These are phyloP conservation scores for Sorex araneus DNA, from an alignment of 2,113 vertebrate species.

Conservation along the genomic window DNA sequence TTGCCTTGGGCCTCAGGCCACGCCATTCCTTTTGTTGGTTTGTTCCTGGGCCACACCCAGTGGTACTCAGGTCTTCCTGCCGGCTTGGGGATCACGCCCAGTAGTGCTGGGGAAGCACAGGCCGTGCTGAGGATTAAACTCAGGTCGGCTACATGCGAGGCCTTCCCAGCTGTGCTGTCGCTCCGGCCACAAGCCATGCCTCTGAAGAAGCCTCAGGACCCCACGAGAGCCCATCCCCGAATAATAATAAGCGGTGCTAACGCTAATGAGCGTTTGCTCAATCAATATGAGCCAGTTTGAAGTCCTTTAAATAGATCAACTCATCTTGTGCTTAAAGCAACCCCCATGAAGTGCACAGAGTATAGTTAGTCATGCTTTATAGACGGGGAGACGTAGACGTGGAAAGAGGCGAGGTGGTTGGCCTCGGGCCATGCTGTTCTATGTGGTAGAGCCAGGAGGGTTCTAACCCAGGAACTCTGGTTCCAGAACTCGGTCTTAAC, in stretches of 20 bases:
- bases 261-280: not conserved
- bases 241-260: not conserved
- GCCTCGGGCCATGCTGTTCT: not conserved
- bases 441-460: not conserved
- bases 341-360: not conserved
- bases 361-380: conserved; percentile 8
- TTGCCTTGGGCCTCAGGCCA: not conserved
- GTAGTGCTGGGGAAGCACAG: too few relatives aligned
- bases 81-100: too few relatives aligned
- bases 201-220: not conserved
- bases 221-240: not conserved
- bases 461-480: not conserved
- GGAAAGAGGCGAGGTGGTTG: conserved; percentile 34
- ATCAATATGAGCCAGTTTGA: not conserved
- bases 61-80: too few relatives aligned
- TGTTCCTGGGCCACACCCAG: not conserved
- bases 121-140: too few relatives aligned
- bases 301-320: not conserved
- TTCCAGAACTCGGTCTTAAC: conserved; percentile 19
- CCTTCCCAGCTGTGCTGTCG: too few relatives aligned
- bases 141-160: too few relatives aligned
- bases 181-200: too few relatives aligned
- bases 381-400: not conserved
- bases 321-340: conserved; percentile 23
- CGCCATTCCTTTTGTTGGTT: not conserved